Evolutionary conservation across 2,888 invertebrate genomes (phyloP), one percentile per base, ranked within the genome.

Genomic region (Eilema griseolum): DNA sequence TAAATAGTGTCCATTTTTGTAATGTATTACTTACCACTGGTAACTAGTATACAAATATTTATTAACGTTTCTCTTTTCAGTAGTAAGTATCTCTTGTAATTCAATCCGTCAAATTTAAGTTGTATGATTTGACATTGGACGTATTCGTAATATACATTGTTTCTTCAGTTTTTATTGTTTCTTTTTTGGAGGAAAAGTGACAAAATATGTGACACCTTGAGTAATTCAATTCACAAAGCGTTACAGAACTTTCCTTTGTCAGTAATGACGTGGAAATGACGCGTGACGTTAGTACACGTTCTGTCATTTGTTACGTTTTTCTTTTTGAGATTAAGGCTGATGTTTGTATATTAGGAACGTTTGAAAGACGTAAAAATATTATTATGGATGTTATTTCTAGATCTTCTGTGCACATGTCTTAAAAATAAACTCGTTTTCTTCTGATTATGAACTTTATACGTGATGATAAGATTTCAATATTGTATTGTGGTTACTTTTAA

Each of bases 181-280:
- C 57, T n/a, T 46, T 73, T 66, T 59, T 67, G 61, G 23, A 24
- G 68, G 67, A 72, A 77, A 78, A 37, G 63, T 65, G 66, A 37
- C 69, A 68, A 70, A 79, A 80, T 75, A 82, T 78, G 78, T 78
- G 81, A 82, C 73, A 81, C 77, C 72, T 67, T 70, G 63, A 73
- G 80, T 81, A 80, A 85, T 81, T 77, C 62, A 80, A 85, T 81
- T 80, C 81, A 74, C 82, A 80, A 82, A 85, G 81, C 76, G 74
- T 79, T 69, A 71, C 73, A 67, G 64, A 77, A 75, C 72, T 69
- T 73, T 72, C 76, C 74, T 78, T 80, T 76, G 77, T 81, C 61
- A 63, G 69, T 74, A 72, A 71, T 75, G 59, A 67, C 56, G 37
- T 52, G 70, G 41, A 74, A 75, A 66, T 71, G 62, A 74, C 61